Conservation (phyloP, 2,888 invertebrate genomes). For the Prosopocoilus inquinatus region DNA sequence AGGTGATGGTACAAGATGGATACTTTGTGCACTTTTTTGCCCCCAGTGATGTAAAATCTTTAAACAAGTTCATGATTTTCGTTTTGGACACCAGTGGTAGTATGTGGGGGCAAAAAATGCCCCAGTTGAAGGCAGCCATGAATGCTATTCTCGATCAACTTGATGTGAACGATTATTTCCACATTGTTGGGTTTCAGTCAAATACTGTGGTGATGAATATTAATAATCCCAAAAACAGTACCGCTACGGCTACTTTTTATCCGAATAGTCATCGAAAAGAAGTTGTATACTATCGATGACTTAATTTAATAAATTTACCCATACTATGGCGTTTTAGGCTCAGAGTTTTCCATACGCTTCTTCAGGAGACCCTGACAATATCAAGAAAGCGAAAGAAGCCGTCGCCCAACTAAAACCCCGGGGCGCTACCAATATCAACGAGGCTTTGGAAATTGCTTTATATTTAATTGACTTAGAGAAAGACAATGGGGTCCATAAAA, state of each 20-base stretch:
- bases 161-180: slow-evolving; percentile 63
- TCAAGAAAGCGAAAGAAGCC: slow-evolving; percentile 59
- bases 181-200: slow-evolving; percentile 64
- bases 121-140: slow-evolving; percentile 68
- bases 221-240: background rate
- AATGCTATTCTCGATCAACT: slow-evolving; percentile 64
- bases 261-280: no score
- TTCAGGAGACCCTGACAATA: slow-evolving; percentile 55
- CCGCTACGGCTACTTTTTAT: background rate
- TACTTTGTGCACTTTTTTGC: slow-evolving; percentile 78
- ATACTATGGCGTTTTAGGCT: background rate
- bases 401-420: slow-evolving; percentile 56
- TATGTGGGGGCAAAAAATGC: slow-evolving; percentile 67
- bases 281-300: background rate
- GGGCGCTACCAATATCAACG: slow-evolving; percentile 68
- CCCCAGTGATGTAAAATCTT: slow-evolving; percentile 58
- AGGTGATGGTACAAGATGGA: slow-evolving; percentile 64
- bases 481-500: slow-evolving; percentile 15
- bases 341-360: slow-evolving; percentile 52
- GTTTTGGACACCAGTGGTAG: slow-evolving; percentile 75
- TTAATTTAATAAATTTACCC: background rate
- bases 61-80: slow-evolving; percentile 69
- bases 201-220: slow-evolving; percentile 55
- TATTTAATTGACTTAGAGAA: slow-evolving; percentile 32
- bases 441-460: slow-evolving; percentile 58